phyloP scores from a whole-genome alignment of 2,797 vertebrate species.

The Parauchenoglanis ngamensis region DNA sequence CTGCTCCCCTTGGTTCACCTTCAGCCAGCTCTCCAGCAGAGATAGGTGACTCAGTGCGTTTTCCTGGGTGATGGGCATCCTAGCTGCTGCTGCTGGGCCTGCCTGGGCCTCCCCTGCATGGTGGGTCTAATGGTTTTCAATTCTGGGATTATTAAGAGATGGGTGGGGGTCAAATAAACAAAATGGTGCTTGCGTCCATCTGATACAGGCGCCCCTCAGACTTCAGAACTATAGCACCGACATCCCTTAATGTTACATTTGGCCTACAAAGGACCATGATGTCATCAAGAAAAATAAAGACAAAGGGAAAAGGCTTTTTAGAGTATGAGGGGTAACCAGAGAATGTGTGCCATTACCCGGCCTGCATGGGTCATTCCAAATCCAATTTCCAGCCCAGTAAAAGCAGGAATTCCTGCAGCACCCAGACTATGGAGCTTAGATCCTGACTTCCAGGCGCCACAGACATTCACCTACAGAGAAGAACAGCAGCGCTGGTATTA shows the following conservation, averaged over 20 bases:
- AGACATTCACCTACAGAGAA: slow-evolving; percentile 62
- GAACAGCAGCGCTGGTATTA: slow-evolving; percentile 40
- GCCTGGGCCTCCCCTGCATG: slow-evolving; percentile 70
- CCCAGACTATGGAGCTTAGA: slow-evolving; percentile 42
- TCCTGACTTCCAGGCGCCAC: slow-evolving; percentile 52
- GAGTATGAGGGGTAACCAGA: slow-evolving; percentile 44
- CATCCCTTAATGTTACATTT: slow-evolving; percentile 29
- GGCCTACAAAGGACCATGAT: slow-evolving; percentile 54
- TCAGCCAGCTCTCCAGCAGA: slow-evolving; percentile 87
- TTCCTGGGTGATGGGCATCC: slow-evolving; percentile 96
- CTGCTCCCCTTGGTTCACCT: slow-evolving; percentile 66
- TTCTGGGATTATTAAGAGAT: slow-evolving; percentile 14
- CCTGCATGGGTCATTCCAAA: slow-evolving; percentile 49
- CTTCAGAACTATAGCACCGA: slow-evolving; percentile 37
- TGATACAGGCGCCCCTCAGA: slow-evolving; percentile 29
- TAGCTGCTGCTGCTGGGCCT: slow-evolving; percentile 60
- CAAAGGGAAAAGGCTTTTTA: slow-evolving; percentile 35
- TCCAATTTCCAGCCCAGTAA: slow-evolving; percentile 56
- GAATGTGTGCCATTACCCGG: slow-evolving; percentile 54
- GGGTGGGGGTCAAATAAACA: slow-evolving; percentile 34
- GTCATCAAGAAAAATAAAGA: slow-evolving; percentile 55
- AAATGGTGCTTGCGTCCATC: slow-evolving; percentile 54
- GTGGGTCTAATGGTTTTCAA: slow-evolving; percentile 58
- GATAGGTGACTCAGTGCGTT: slow-evolving; percentile 86
- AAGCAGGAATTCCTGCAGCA: slow-evolving; percentile 52